Evolutionary conservation across 2,113 vertebrate species (phyloP).

Genomic region (Felis catus): DNA sequence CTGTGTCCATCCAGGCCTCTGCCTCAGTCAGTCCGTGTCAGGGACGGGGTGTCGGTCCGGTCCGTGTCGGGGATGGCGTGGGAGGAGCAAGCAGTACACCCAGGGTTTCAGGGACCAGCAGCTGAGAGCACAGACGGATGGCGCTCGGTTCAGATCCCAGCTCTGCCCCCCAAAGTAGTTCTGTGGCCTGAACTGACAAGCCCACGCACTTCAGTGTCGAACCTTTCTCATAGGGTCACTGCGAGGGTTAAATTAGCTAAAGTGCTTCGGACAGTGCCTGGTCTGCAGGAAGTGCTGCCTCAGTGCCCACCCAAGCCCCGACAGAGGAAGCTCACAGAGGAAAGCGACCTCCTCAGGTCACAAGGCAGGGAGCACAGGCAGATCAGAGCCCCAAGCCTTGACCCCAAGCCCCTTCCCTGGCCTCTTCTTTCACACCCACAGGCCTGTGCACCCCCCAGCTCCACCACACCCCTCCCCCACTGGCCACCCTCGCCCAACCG

Average conservation of each 20-base stretch:
- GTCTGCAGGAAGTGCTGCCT: accelerated
- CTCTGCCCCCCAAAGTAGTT: neutral
- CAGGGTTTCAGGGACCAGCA: neutral
- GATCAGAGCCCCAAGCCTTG: neutral
- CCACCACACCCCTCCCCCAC: accelerated
- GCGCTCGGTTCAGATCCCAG: neutral
- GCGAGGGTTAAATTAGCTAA: neutral
- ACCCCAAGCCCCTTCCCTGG: neutral
- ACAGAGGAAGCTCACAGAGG: neutral
- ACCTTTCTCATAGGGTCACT: accelerated
- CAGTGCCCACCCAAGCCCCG: accelerated
- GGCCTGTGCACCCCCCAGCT: neutral
- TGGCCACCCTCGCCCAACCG: neutral
- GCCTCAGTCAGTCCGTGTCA: neutral
- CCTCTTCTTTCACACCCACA: neutral
- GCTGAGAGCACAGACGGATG: neutral
- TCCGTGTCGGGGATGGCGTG: neutral
- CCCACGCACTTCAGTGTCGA: neutral
- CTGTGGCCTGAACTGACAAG: neutral
- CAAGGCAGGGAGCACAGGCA: accelerated
- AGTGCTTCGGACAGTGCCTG: neutral
- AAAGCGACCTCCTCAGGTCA: neutral
- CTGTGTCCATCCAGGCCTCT: accelerated
- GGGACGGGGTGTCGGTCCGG: neutral
- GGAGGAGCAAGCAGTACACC: neutral